Conservation (phyloP, 2,888 invertebrate species). For the Ochropacha duplaris region DNA sequence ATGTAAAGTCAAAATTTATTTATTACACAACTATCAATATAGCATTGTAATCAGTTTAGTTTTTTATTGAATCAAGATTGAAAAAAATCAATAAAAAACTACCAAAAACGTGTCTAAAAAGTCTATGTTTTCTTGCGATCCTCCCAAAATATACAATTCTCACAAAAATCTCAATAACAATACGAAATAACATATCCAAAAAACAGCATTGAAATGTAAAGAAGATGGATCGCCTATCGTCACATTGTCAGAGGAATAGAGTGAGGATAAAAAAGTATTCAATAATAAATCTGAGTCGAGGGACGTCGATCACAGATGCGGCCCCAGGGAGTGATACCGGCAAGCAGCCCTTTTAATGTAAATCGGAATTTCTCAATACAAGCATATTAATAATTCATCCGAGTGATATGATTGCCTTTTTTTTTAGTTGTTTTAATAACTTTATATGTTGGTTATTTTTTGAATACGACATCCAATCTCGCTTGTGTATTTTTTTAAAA, state of each 20-base stretch:
- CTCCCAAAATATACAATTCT: constrained; percentile 10
- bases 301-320: constrained; percentile 77
- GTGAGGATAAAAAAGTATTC: constrained; percentile 62
- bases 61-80: too few species aligned
- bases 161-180: constrained; percentile 8
- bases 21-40: too few species aligned
- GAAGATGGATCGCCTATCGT: constrained; percentile 65
- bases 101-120: too few species aligned
- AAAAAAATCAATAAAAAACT: too few species aligned
- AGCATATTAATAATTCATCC: background rate
- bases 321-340: constrained; percentile 53
- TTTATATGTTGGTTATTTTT: too few species aligned
- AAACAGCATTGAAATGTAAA: constrained; percentile 28
- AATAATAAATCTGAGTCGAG: constrained; percentile 71
- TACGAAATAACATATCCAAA: constrained; percentile 22
- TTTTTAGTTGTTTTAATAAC: too few species aligned
- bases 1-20: too few species aligned
- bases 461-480: too few species aligned
- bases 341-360: constrained; percentile 61
- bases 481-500: too few species aligned
- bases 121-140: background rate
- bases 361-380: constrained; percentile 36
- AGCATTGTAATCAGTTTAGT: too few species aligned
- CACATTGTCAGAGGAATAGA: constrained; percentile 56
- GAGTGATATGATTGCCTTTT: background rate